These are phyloP conservation scores for Calypte anna DNA, from an alignment of 2,113 vertebrate species.

Conservation along the genomic window DNA sequence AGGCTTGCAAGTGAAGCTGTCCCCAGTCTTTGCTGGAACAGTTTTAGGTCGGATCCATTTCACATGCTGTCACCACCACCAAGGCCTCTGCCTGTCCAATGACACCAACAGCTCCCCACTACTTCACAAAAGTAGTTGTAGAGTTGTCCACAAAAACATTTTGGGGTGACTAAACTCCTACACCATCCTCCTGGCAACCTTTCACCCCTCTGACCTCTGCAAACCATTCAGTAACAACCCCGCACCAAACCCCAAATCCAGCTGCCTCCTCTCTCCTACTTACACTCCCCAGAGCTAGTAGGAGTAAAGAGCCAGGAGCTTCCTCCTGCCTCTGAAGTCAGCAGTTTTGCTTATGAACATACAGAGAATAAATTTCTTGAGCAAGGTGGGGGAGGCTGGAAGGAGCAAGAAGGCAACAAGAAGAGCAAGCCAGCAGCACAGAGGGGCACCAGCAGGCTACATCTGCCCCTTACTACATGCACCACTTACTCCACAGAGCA, in stretches of 20 bases:
- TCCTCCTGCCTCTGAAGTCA: not conserved
- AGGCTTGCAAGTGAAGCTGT: not conserved
- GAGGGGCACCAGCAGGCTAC: too few relatives aligned
- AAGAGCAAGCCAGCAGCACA: not conserved
- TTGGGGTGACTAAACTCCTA: not conserved
- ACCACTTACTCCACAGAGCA: too few relatives aligned
- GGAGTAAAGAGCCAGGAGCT: not conserved
- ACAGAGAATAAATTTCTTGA: not conserved
- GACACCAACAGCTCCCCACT: not conserved
- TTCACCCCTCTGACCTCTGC: not conserved
- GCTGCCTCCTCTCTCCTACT: not conserved
- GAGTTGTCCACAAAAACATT: not conserved
- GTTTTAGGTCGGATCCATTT: not conserved
- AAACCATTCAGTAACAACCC: not conserved
- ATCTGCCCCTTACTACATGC: too few relatives aligned
- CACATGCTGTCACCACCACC: too few relatives aligned
- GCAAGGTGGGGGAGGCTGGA: not conserved
- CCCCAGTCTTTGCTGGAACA: not conserved
- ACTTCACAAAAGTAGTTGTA: not conserved
- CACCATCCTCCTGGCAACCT: not conserved
- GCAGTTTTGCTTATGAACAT: not conserved
- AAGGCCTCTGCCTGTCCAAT: not conserved
- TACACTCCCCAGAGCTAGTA: not conserved
- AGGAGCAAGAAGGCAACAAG: not conserved
- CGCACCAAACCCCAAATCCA: not conserved